Evolutionary conservation across 2,797 vertebrate genomes (phyloP).

Genomic region (Lagocephalus sceleratus): DNA sequence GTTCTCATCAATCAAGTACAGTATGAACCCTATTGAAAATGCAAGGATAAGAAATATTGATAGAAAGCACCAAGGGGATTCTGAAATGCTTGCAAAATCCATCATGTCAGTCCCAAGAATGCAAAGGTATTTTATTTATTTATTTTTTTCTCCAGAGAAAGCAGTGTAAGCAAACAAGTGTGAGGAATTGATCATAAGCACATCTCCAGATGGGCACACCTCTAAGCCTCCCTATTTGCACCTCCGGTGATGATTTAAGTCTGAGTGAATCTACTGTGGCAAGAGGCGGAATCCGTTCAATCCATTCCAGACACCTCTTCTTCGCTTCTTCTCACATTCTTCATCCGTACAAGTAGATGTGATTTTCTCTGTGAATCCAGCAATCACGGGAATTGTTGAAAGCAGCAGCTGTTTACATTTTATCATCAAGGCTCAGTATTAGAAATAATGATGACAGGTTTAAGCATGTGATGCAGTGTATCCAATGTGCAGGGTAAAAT

Average conservation of each 20-base stretch:
- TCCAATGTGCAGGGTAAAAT: slow-evolving; percentile 38
- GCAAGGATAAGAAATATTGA: slow-evolving; percentile 64
- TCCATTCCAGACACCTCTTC: slow-evolving; percentile 51
- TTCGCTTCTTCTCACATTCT: slow-evolving; percentile 63
- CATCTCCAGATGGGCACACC: slow-evolving; percentile 76
- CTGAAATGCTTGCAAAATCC: slow-evolving; percentile 33
- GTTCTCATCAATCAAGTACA: slow-evolving; percentile 72
- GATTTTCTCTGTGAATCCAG: slow-evolving; percentile 63
- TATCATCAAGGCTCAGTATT: slow-evolving; percentile 47
- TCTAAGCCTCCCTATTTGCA: slow-evolving; percentile 57
- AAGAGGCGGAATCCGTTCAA: slow-evolving; percentile 46
- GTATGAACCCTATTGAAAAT: slow-evolving; percentile 87
- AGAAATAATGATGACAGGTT: slow-evolving; percentile 43
- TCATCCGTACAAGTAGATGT: slow-evolving; percentile 49
- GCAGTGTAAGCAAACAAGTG: slow-evolving; percentile 76
- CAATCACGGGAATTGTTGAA: slow-evolving; percentile 54
- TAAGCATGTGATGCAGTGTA: slow-evolving; percentile 31
- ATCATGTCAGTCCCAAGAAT: slow-evolving; percentile 42
- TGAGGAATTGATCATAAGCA: slow-evolving; percentile 60
- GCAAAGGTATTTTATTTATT: slow-evolving; percentile 47
- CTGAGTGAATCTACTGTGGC: slow-evolving; percentile 40
- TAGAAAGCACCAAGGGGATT: slow-evolving; percentile 38
- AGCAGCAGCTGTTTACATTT: slow-evolving; percentile 56
- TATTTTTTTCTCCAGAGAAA: slow-evolving; percentile 75
- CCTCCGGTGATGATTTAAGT: slow-evolving; percentile 25